These are phyloP conservation scores for Lerista edwardsae DNA, from an alignment of 2,797 vertebrate genomes.

Conservation along the genomic window DNA sequence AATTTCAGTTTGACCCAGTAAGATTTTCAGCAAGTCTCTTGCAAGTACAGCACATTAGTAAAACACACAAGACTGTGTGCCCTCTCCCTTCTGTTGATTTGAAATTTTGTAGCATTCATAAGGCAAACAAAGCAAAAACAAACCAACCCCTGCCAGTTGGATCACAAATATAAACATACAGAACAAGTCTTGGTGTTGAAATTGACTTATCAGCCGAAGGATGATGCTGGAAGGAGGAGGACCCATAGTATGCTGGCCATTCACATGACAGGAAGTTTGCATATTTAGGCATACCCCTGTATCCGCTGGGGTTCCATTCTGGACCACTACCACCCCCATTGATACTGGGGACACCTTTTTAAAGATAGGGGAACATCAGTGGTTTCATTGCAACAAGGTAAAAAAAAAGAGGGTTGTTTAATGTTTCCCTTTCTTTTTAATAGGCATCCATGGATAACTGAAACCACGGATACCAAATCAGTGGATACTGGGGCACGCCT, in stretches of 20 bases:
- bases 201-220: background rate
- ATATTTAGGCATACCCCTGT: no score
- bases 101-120: background rate
- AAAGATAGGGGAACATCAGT: no score
- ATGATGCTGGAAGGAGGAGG: background rate
- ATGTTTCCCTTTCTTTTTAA: no score
- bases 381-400: no score
- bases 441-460: no score
- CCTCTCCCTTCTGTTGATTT: background rate
- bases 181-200: background rate
- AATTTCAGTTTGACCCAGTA: background rate
- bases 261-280: background rate
- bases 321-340: no score
- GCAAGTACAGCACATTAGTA: background rate
- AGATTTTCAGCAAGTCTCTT: background rate
- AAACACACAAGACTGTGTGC: background rate
- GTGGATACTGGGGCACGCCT: no score
- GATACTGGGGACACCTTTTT: no score
- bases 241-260: background rate
- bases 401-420: no score
- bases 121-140: background rate
- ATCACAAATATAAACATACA: background rate
- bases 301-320: no score
- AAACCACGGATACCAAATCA: no score
- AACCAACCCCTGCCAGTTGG: background rate